Evolutionary conservation across 2,888 invertebrate species (phyloP).

Genomic region (Epirrhoe tristata): DNA sequence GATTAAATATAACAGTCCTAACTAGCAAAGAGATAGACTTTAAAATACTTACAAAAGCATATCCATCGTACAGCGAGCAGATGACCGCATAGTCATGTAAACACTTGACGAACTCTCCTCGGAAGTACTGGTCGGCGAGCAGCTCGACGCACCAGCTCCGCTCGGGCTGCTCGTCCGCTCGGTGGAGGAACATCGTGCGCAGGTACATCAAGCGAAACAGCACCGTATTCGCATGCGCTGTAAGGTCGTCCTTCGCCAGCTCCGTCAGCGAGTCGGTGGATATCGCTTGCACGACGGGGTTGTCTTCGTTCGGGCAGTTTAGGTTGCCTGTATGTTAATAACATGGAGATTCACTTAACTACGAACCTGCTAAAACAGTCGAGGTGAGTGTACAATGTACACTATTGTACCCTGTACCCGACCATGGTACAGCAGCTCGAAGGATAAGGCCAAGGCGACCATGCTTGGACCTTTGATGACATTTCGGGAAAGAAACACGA

Average conservation of each 20-base stretch:
- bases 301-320: conserved; percentile 60
- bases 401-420: too few relatives aligned
- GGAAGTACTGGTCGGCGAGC: conserved; percentile 47
- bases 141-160: conserved; percentile 46
- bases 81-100: conserved; percentile 58
- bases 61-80: conserved; percentile 58
- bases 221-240: conserved; percentile 45
- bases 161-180: conserved; percentile 44
- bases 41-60: conserved; percentile 72
- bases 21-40: too few relatives aligned
- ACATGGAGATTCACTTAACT: too few relatives aligned
- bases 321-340: conserved; percentile 46
- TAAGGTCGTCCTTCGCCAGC: conserved; percentile 48
- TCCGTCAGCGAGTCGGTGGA: conserved; percentile 45
- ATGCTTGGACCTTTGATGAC: too few relatives aligned
- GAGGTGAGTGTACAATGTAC: too few relatives aligned
- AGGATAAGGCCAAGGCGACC: too few relatives aligned
- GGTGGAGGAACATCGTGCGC: conserved; percentile 48
- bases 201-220: conserved; percentile 58
- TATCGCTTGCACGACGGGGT: conserved; percentile 49
- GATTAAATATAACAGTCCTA: too few relatives aligned
- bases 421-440: too few relatives aligned
- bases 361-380: too few relatives aligned
- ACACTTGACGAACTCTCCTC: conserved; percentile 47
- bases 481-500: too few relatives aligned